Evolutionary conservation across 2,888 invertebrate genomes (phyloP).

Genomic region (Xylocampa areola): DNA sequence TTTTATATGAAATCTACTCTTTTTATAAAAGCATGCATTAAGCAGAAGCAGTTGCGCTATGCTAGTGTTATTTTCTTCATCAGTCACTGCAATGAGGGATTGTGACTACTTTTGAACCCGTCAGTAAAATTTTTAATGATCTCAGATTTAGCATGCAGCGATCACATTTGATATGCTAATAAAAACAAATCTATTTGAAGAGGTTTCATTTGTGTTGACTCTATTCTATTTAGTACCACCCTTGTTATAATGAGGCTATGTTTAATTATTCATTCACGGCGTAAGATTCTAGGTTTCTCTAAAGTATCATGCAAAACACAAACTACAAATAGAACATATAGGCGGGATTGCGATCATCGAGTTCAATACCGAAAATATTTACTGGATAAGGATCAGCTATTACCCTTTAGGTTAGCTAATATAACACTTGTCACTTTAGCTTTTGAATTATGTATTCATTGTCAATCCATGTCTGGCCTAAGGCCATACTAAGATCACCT

Average conservation of each 20-base stretch:
- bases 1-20: slow-evolving; percentile 46
- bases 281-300: slow-evolving; percentile 58
- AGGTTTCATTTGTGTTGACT: slow-evolving; percentile 15
- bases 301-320: slow-evolving; percentile 79
- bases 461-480: slow-evolving; percentile 68
- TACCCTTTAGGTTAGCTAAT: slow-evolving; percentile 47
- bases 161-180: slow-evolving; percentile 13
- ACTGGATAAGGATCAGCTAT: slow-evolving; percentile 35
- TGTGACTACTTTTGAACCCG: slow-evolving; percentile 16
- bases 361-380: slow-evolving; percentile 64
- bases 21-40: slow-evolving; percentile 68
- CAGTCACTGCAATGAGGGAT: slow-evolving; percentile 22
- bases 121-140: slow-evolving; percentile 7
- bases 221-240: slow-evolving; percentile 23
- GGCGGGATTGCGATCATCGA: slow-evolving; percentile 89
- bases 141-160: slow-evolving; percentile 46
- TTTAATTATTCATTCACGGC: slow-evolving; percentile 13
- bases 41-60: slow-evolving; percentile 71
- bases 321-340: slow-evolving; percentile 75
- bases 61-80: slow-evolving; percentile 48
- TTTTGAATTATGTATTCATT: slow-evolving; percentile 26
- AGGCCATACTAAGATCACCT: slow-evolving; percentile 69
- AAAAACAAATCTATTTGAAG: slow-evolving; percentile 12
- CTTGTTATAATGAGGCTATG: slow-evolving; percentile 8
- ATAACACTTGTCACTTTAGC: slow-evolving; percentile 36